These are phyloP conservation scores for Melikaiella ostensackeni DNA, from an alignment of 2,888 invertebrate genomes.

Conservation along the genomic window DNA sequence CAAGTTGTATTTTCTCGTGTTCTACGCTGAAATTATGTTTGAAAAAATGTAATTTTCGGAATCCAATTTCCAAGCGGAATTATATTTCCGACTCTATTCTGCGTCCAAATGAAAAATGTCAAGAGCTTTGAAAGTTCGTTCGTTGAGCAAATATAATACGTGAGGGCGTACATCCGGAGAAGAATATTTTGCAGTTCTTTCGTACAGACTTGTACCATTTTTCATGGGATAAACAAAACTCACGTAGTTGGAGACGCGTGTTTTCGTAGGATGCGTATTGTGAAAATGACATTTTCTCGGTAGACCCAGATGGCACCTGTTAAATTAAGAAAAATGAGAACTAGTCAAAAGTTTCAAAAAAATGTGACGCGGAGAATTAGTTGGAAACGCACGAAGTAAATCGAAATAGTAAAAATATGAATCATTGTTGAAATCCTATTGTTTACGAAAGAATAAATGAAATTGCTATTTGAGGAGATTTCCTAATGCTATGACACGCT, in stretches of 20 bases:
- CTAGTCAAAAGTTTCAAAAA: neutral
- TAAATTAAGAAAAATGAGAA: neutral
- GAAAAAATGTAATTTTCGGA: neutral
- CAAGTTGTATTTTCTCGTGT: neutral
- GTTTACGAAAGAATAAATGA: too few species aligned
- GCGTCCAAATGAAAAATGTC: neutral
- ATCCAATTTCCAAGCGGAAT: neutral
- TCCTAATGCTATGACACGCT: too few species aligned
- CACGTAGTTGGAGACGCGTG: neutral
- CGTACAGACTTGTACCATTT: neutral
- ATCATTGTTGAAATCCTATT: too few species aligned
- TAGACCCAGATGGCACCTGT: neutral
- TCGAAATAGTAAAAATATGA: too few species aligned
- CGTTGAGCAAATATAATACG: conserved; percentile 5
- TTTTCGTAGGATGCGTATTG: neutral
- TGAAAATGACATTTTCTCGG: neutral
- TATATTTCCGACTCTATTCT: neutral
- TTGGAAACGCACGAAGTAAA: neutral
- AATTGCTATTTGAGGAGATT: too few species aligned
- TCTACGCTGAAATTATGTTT: neutral
- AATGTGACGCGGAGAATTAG: neutral
- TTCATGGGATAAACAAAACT: conserved; percentile 1
- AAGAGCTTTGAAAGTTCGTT: neutral
- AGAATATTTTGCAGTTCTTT: neutral
- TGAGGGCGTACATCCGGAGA: neutral